Base-by-base conservation (phyloP, 37 sponge, comb jelly and placozoan genomes). In the Bolinopsis microptera region DNA sequence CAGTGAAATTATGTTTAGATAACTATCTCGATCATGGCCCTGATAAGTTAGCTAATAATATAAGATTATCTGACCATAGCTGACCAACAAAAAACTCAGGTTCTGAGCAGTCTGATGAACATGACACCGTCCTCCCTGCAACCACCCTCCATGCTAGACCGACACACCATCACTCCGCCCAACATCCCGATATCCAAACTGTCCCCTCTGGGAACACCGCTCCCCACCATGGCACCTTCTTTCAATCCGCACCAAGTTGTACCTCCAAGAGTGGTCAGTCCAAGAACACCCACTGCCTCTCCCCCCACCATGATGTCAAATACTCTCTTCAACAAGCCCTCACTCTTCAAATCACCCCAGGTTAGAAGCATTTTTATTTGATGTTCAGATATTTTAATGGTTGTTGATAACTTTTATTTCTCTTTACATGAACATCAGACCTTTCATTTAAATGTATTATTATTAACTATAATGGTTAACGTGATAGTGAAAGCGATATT, bases 101-200 rank as follows among this genome's bases (percentile, higher is more conserved):
- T 77, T 8, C 80, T 77, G 80, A 77, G 35, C 80, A 77, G 80
- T 77, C 36, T 77, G 80, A 77, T 77, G 80, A 28, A 77, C 9
- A 77, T 77, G 34, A 3, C 80, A 34, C 80, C 80, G 27, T 35
- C 80, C 80, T 2, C 36, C 80, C 80, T 77, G 35, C 37, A 48
- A 48, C 5, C 61, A 48, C 61, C 32, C 36, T 32, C 32, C 80
- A 2, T 26, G 2, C 74, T 26, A 2, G 28, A 27, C 36, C 2
- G 33, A 32, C 80, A 33, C 21, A 1, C 9, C 18, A 77, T 33
- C 35, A 35, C 21, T 1, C 36, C 80, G 21, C 36, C 80, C 36
- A 77, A 32, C 80, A 34, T 9, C 0, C 21, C 80, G 35, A 70
- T 24, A 25, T 70, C 74, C 74, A 77, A 77, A 32, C 80, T 77